Evolutionary conservation across 1,140 invertebrate genomes (phyloP), one percentile per base, ranked within the genome.

Genomic region (Panagrolaimus sp.): DNA sequence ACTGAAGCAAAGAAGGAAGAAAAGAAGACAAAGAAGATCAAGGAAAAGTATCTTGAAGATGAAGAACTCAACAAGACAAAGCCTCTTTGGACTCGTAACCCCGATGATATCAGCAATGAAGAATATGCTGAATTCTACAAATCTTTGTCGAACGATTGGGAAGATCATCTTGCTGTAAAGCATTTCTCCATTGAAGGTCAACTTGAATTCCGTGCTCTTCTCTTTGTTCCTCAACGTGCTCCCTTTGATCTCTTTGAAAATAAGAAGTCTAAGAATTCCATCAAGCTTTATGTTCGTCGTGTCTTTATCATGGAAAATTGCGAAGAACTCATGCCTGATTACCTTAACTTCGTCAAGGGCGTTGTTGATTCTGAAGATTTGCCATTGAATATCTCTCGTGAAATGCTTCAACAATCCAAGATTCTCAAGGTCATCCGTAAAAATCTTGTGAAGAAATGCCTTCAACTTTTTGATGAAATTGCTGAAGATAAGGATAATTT

Each of bases 51-150:
- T 85, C 91, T 89, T 28, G 95, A 98, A 83, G 93, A 96, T 85
- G 95, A 98, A 84, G 94, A 98, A 82, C 83, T 98, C n/a, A 98
- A 98, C 88, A 98, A 98, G 83, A 97, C 94, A 7, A 98, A 98
- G 85, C 95, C 96, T 9, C 91, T 98, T 80, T 98, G 96, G 95
- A 98, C 94, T 4, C 88, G 95, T 74, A 98, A 97, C 82, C 91
- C 94, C 46, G 94, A 97, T 86, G 94, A 98, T 78, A 98, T 98
- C 81, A 91, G 90, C 52, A 90, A 94, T 79, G 94, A 97, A 79
- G 95, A 98, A 84, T 98, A 98, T 84, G 94, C 92, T 70, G 96
- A 98, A 86, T 98, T 98, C 87, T 98, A 98, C 89, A 98, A 98
- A 85, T 92, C 91, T 0, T 86, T 98, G 15, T 96, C 94, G 71